Evolutionary conservation across 2,888 invertebrate genomes (phyloP).

Genomic region (Eupithecia dodoneata): DNA sequence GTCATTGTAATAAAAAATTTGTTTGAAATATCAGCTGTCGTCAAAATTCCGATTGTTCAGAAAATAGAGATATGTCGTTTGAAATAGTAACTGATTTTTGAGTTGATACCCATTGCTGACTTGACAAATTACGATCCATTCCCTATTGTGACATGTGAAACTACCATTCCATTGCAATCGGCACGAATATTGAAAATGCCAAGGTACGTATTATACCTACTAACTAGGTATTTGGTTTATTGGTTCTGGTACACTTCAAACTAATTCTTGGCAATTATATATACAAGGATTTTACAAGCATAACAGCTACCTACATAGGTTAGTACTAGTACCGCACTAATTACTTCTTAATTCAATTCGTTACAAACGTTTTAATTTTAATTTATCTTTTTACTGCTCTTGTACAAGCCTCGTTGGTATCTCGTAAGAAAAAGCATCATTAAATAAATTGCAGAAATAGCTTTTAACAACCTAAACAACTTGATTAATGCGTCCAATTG

Average conservation of each 20-base stretch:
- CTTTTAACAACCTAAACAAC: slow-evolving; percentile 16
- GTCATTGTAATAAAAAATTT: slow-evolving; percentile 8
- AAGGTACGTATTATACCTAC: not conserved
- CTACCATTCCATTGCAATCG: slow-evolving; percentile 9
- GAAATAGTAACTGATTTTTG: slow-evolving; percentile 13
- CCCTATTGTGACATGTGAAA: slow-evolving; percentile 5
- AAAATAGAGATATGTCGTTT: slow-evolving; percentile 31
- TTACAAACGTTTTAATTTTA: not conserved
- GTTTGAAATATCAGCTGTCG: slow-evolving; percentile 37
- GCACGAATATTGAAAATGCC: not conserved
- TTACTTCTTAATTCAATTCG: not conserved
- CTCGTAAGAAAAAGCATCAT: not conserved
- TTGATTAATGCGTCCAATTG: slow-evolving; percentile 15
- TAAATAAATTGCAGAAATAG: slow-evolving; percentile 10
- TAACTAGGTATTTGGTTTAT: not conserved
- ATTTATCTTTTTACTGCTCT: not conserved
- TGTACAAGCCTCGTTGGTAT: not conserved
- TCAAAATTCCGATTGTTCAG: slow-evolving; percentile 32
- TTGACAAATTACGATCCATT: slow-evolving; percentile 27
- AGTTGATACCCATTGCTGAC: slow-evolving; percentile 9
- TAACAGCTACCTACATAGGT: not conserved
- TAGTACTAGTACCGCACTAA: not conserved
- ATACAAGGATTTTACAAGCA: not conserved
- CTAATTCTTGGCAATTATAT: not conserved
- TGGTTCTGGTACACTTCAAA: not conserved